These are phyloP conservation scores for Litocranius walleri DNA, from an alignment of 2,113 vertebrate genomes.

Conservation along the genomic window DNA sequence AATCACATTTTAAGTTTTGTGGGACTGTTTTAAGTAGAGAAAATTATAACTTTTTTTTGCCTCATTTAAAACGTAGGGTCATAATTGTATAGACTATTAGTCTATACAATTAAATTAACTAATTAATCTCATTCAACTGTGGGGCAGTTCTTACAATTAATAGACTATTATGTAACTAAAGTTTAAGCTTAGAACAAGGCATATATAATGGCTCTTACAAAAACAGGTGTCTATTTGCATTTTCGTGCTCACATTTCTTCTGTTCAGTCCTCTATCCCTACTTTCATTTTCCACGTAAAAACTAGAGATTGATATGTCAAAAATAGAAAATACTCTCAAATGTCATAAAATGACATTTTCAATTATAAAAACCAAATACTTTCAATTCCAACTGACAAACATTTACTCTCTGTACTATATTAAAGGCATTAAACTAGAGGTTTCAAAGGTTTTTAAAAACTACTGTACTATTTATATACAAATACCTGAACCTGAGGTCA, in stretches of 20 bases:
- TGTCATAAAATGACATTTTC: conserved; percentile 14
- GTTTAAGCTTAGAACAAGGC: background rate
- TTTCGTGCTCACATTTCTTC: background rate
- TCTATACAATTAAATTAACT: background rate
- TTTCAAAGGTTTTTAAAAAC: background rate
- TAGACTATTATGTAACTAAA: background rate
- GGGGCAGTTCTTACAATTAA: background rate
- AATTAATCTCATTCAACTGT: background rate
- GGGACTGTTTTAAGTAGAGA: background rate
- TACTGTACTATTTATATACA: background rate
- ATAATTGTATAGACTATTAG: background rate
- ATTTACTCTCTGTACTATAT: background rate
- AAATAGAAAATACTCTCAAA: background rate
- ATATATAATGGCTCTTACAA: background rate
- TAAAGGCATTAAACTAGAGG: background rate
- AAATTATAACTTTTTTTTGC: background rate
- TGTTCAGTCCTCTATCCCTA: background rate
- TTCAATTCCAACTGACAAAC: background rate
- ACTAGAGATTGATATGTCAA: background rate
- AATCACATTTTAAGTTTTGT: background rate
- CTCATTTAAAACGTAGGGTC: background rate
- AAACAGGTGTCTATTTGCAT: background rate
- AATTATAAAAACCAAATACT: background rate
- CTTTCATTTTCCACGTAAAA: background rate
- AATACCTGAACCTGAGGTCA: background rate